Evolutionary conservation across 2,888 invertebrate genomes (phyloP).

Genomic region (Eristalis intricaria): DNA sequence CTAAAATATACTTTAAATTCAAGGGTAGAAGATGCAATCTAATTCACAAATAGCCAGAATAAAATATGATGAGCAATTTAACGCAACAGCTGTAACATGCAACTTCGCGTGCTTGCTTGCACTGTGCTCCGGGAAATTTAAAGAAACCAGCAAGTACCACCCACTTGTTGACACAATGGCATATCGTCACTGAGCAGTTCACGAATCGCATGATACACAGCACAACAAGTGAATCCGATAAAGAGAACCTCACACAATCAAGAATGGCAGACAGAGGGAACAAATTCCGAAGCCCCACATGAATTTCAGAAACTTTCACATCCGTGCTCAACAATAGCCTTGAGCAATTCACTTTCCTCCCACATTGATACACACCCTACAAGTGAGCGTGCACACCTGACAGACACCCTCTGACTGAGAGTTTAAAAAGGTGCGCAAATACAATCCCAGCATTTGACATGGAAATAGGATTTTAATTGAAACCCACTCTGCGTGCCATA

Average conservation of each 20-base stretch:
- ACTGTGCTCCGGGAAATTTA: not conserved
- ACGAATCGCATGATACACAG: not conserved
- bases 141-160: not conserved
- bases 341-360: conserved; percentile 24
- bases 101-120: not conserved
- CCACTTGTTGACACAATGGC: conserved; percentile 25
- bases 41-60: not conserved
- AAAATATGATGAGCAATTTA: not conserved
- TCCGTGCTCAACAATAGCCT: conserved; percentile 34
- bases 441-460: conserved; percentile 51
- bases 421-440: conserved; percentile 34
- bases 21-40: not conserved
- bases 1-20: no score
- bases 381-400: not conserved
- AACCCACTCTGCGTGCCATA: conserved; percentile 14
- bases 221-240: not conserved
- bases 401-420: not conserved
- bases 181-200: conserved; percentile 8
- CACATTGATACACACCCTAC: not conserved
- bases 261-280: not conserved
- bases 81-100: not conserved
- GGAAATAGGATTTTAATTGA: conserved; percentile 63
- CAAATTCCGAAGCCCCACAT: conserved; percentile 10
- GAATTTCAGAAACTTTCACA: conserved; percentile 42
- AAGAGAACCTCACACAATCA: not conserved